A percentile compares a stretch with the other conserved stretches of the same genome.
These are phyloP conservation scores for Prunella strophiata DNA, from an alignment of 2,797 vertebrate species.

Conservation along the genomic window DNA sequence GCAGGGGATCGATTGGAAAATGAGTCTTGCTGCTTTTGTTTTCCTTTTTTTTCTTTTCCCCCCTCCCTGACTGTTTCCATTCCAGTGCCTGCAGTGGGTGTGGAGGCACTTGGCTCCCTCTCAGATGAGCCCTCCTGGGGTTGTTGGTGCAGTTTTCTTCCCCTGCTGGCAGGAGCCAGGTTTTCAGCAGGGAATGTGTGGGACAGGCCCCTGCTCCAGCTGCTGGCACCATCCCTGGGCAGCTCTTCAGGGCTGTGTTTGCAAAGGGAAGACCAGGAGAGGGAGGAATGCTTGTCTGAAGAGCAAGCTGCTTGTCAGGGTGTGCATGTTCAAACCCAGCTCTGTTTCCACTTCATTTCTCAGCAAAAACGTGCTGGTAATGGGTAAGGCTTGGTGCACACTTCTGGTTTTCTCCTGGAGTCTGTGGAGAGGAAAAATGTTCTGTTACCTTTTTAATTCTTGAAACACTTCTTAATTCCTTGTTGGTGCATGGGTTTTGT, in stretches of 20 bases:
- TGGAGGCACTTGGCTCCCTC: not conserved
- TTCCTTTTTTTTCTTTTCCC: fast-evolving
- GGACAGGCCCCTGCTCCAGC: not conserved
- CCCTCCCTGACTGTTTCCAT: not conserved
- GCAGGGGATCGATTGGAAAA: not conserved
- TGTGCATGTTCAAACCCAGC: not conserved
- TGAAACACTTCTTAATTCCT: not conserved
- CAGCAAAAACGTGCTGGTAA: fast-evolving
- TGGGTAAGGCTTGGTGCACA: not conserved
- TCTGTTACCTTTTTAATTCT: not conserved
- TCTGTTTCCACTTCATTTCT: not conserved
- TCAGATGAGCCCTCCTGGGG: not conserved
- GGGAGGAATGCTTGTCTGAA: not conserved
- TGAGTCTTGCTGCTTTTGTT: not conserved
- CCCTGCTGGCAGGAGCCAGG: not conserved
- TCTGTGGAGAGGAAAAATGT: not conserved
- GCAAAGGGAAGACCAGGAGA: not conserved
- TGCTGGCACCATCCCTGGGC: fast-evolving
- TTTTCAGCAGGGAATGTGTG: not conserved
- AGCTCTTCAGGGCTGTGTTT: not conserved
- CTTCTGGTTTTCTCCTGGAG: not conserved
- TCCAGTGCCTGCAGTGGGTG: not conserved
- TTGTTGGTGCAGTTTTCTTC: not conserved
- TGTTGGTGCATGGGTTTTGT: not conserved
- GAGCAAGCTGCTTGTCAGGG: not conserved